phyloP scores from a whole-genome alignment of 1,140 invertebrate species.

The Philopotamus ludificatus region DNA sequence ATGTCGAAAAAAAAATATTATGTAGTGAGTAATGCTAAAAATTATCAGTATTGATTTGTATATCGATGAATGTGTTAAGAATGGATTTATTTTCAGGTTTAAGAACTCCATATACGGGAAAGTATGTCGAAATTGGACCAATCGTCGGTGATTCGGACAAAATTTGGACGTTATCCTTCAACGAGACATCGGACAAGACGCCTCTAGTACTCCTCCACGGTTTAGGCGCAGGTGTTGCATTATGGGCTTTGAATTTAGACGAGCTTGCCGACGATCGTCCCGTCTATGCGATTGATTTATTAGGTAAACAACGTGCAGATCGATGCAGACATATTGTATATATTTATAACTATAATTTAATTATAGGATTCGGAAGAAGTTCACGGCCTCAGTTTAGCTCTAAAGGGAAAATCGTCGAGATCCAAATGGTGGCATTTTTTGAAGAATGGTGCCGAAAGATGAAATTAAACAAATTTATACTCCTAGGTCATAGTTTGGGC shows the following conservation, averaged over 20 bases:
- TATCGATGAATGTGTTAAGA: neutral
- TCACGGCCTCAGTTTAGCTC: constrained; percentile 72
- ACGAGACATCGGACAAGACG: constrained; percentile 60
- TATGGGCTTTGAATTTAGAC: constrained; percentile 82
- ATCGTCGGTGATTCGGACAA: constrained; percentile 62
- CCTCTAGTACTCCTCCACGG: constrained; percentile 84
- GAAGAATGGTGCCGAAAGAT: constrained; percentile 82
- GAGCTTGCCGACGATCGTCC: constrained; percentile 66
- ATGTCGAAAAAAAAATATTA: constrained; percentile 81
- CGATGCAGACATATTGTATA: neutral
- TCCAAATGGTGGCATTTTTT: constrained; percentile 74
- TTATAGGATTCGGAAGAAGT: constrained; percentile 73
- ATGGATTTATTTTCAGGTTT: constrained; percentile 53
- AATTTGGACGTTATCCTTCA: constrained; percentile 73
- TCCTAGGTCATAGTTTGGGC: constrained; percentile 85
- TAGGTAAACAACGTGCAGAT: constrained; percentile 51
- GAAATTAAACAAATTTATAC: constrained; percentile 76
- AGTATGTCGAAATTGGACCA: constrained; percentile 70
- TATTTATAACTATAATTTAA: constrained; percentile 47
- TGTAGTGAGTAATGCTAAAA: constrained; percentile 66
- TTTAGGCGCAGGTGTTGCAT: constrained; percentile 75
- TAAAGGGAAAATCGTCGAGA: constrained; percentile 70
- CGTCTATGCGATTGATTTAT: constrained; percentile 81
- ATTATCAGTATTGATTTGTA: neutral
- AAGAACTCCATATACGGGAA: constrained; percentile 63